Percentiles rank a stretch among this genome's conserved stretches.
Conservation (phyloP, 2,888 invertebrate genomes). For the Eustalomyia histrio region DNA sequence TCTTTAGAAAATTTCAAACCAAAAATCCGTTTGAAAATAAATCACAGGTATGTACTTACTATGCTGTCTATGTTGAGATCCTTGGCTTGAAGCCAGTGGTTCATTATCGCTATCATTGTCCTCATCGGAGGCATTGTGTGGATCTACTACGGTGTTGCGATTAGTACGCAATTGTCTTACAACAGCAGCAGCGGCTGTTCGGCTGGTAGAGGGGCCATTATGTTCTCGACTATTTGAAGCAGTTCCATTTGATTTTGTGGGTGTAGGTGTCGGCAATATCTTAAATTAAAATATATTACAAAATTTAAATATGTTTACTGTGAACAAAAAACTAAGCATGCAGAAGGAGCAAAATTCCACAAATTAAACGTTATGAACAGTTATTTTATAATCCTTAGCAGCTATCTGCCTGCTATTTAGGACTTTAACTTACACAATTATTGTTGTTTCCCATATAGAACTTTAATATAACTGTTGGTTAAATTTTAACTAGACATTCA, state of each 20-base stretch:
- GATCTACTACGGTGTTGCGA: constrained; percentile 75
- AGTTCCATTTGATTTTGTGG: constrained; percentile 71
- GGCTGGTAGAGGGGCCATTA: constrained; percentile 72
- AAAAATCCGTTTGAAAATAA: background rate
- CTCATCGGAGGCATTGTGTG: constrained; percentile 71
- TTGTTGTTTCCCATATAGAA: no score
- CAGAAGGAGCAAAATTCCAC: no score
- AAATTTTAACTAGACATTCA: no score
- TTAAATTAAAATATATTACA: constrained; percentile 47
- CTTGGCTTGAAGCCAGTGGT: constrained; percentile 75
- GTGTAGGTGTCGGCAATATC: constrained; percentile 75
- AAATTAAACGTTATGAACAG: no score
- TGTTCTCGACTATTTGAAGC: constrained; percentile 61
- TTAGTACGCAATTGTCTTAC: constrained; percentile 77
- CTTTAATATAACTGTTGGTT: no score
- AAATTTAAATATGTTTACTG: no score
- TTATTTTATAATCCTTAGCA: no score
- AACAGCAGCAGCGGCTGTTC: constrained; percentile 59
- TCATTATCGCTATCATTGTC: constrained; percentile 76
- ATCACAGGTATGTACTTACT: constrained; percentile 67
- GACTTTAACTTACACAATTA: no score
- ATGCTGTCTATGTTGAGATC: constrained; percentile 60
- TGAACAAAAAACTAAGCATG: no score
- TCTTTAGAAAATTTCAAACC: constrained; percentile 7
- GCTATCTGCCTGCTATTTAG: no score